phyloP scores from a whole-genome alignment of 2,797 vertebrate species.

The Denticeps clupeoides region DNA sequence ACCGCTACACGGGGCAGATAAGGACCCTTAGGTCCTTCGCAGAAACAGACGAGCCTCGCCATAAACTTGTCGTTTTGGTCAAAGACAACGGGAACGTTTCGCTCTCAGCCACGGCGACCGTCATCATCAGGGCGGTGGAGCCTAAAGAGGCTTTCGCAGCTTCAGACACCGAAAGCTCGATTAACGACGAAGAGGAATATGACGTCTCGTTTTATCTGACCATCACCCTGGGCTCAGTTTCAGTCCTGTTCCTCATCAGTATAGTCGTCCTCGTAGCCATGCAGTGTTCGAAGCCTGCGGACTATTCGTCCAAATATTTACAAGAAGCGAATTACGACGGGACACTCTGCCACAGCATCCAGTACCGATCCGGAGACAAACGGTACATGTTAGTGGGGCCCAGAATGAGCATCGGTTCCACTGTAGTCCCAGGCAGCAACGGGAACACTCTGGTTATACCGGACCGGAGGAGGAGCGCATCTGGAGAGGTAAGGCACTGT shows the following conservation, averaged over 20 bases:
- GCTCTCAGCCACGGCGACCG: constrained; percentile 22
- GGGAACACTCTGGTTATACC: constrained; percentile 22
- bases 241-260: constrained; percentile 24
- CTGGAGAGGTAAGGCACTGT: constrained; percentile 8
- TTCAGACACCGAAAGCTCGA: constrained; percentile 11
- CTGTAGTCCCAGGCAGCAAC: constrained; percentile 20
- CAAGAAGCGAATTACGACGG: constrained; percentile 28
- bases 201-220: constrained; percentile 22
- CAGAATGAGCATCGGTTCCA: constrained; percentile 28
- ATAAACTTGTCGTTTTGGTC: constrained; percentile 26
- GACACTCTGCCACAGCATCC: constrained; percentile 32
- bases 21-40: constrained; percentile 26
- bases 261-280: constrained; percentile 24
- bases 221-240: constrained; percentile 26
- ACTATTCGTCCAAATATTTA: constrained; percentile 19
- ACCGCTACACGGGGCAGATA: constrained; percentile 31
- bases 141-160: constrained; percentile 20
- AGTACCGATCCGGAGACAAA: constrained; percentile 32
- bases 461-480: constrained; percentile 14
- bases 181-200: constrained; percentile 8
- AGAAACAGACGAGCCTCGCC: constrained; percentile 25
- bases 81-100: constrained; percentile 29
- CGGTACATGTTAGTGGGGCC: constrained; percentile 32
- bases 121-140: constrained; percentile 22
- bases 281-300: constrained; percentile 24